These are phyloP conservation scores for Heliconius charithonia DNA, from an alignment of 2,888 invertebrate species.

Conservation along the genomic window DNA sequence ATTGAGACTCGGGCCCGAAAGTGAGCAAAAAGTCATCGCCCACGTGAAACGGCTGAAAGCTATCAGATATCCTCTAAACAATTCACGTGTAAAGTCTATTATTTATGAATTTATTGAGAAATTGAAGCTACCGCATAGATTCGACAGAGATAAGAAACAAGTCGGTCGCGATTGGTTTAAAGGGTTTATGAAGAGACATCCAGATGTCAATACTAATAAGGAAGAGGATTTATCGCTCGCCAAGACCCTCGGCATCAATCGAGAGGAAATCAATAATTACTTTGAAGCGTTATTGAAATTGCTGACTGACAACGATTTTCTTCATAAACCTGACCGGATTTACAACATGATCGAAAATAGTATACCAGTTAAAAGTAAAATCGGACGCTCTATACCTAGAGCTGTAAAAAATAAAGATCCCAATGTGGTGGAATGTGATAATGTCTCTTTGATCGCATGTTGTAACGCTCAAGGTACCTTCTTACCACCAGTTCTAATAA, in stretches of 20 bases:
- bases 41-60: slow-evolving; percentile 3
- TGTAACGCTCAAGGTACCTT: slow-evolving; percentile 3
- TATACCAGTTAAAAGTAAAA: slow-evolving; percentile 11
- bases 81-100: slow-evolving; percentile 1
- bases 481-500: slow-evolving; percentile 4
- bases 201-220: neutral
- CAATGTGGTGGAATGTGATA: neutral
- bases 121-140: slow-evolving; percentile 5
- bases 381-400: neutral
- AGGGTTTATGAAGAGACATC: slow-evolving; percentile 14
- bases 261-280: neutral
- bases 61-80: slow-evolving; percentile 15
- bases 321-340: slow-evolving; percentile 6
- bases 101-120: slow-evolving; percentile 9
- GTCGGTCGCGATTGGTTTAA: slow-evolving; percentile 16
- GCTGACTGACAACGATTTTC: slow-evolving; percentile 3
- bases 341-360: slow-evolving; percentile 22
- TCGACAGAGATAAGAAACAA: slow-evolving; percentile 9
- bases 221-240: slow-evolving; percentile 3
- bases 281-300: neutral
- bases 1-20: neutral
- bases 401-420: neutral
- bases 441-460: neutral
- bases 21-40: neutral
- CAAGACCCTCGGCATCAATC: slow-evolving; percentile 5